Evolutionary conservation across 2,113 vertebrate species (phyloP).

Genomic region (Ailurus styani): DNA sequence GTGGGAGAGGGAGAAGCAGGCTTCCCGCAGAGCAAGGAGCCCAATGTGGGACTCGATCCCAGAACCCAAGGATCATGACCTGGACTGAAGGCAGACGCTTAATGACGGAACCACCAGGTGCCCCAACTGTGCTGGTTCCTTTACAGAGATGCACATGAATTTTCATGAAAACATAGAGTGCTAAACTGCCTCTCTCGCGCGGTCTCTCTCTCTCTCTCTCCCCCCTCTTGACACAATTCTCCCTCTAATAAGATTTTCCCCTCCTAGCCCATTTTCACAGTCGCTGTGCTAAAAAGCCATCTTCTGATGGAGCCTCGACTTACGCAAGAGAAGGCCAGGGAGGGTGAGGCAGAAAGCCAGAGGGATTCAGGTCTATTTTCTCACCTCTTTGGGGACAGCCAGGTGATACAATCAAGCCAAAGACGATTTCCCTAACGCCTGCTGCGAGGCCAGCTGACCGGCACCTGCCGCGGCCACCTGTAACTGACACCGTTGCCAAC

Average conservation of each 20-base stretch:
- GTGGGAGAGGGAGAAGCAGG: no score
- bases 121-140: not conserved
- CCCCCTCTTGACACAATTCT: not conserved
- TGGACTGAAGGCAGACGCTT: no score
- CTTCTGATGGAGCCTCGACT: not conserved
- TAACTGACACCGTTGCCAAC: not conserved
- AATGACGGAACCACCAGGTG: no score
- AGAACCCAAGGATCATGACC: no score
- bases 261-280: not conserved
- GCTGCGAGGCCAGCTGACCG: not conserved
- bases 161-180: not conserved
- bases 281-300: not conserved
- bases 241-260: not conserved
- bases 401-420: not conserved
- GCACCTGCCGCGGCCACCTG: not conserved
- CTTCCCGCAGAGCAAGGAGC: no score
- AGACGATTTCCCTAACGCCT: not conserved
- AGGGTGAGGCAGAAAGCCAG: not conserved
- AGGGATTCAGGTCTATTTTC: not conserved
- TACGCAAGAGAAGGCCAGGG: rapidly evolving
- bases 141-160: not conserved
- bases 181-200: not conserved
- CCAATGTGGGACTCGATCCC: no score
- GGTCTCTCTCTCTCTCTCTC: not conserved
- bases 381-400: not conserved